A percentile compares a stretch with the other conserved stretches of the same genome.
Evolutionary conservation across 2,888 invertebrate genomes (phyloP).

Genomic region (Chaetogeoica ovagalla): DNA sequence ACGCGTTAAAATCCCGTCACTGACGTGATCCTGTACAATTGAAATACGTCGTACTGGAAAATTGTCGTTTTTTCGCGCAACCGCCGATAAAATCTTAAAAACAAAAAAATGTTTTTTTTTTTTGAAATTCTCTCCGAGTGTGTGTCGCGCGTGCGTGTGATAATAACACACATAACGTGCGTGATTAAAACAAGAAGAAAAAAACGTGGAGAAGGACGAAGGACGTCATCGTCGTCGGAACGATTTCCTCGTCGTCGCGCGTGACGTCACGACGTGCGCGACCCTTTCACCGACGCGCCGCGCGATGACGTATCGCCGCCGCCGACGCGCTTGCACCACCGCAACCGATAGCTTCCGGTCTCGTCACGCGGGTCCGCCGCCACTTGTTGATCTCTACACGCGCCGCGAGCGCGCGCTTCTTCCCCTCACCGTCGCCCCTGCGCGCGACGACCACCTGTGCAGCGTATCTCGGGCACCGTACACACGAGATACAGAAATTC

Average conservation of each 20-base stretch:
- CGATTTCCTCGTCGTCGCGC: not conserved
- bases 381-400: not conserved
- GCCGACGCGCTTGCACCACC: too few relatives aligned
- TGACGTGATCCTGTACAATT: too few relatives aligned
- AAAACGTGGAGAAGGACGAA: not conserved
- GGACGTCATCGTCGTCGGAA: not conserved
- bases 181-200: not conserved
- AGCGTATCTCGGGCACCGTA: too few relatives aligned
- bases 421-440: too few relatives aligned
- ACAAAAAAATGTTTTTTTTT: too few relatives aligned
- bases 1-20: too few relatives aligned
- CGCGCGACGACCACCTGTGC: too few relatives aligned
- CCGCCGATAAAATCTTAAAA: too few relatives aligned
- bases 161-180: not conserved
- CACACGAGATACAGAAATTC: not conserved
- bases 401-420: not conserved
- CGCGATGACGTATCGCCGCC: conserved; percentile 40
- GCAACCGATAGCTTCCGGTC: conserved; percentile 37
- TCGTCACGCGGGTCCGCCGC: conserved; percentile 9
- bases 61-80: too few relatives aligned
- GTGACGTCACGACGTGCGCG: conserved; percentile 38
- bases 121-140: too few relatives aligned
- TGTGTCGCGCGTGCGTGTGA: not conserved
- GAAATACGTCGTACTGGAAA: too few relatives aligned
- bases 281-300: conserved; percentile 42